A percentile compares a stretch with the other conserved stretches of the same genome.
These are phyloP conservation scores for Panthera leo DNA, from an alignment of 2,113 vertebrate species.

Conservation along the genomic window DNA sequence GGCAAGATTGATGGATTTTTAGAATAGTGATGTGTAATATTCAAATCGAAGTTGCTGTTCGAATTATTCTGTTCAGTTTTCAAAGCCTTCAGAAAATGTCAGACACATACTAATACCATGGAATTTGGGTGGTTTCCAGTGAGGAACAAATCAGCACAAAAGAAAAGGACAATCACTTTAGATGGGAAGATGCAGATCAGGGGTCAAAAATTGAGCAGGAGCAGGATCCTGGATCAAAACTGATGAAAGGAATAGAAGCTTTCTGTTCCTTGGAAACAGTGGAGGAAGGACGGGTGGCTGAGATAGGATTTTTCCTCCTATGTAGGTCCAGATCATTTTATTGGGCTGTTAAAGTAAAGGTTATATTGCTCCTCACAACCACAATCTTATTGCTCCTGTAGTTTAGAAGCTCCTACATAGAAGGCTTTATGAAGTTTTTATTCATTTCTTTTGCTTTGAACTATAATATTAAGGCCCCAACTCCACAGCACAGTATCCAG, in stretches of 20 bases:
- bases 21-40: background rate
- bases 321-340: background rate
- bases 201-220: background rate
- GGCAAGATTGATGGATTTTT: background rate
- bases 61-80: conserved; percentile 7
- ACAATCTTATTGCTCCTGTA: background rate
- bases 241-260: background rate
- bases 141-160: background rate
- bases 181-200: background rate
- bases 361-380: background rate
- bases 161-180: background rate
- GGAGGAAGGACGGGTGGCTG: background rate
- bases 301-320: background rate
- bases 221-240: background rate
- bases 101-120: background rate
- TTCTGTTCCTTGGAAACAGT: background rate
- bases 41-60: background rate
- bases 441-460: background rate
- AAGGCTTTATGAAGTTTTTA: background rate
- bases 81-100: background rate
- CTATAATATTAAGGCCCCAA: background rate
- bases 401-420: background rate
- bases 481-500: background rate
- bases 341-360: background rate
- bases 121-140: background rate